Evolutionary conservation across 1,140 invertebrate genomes (phyloP), one percentile per base, ranked within the genome.

Genomic region (Piezodorus guildinii): DNA sequence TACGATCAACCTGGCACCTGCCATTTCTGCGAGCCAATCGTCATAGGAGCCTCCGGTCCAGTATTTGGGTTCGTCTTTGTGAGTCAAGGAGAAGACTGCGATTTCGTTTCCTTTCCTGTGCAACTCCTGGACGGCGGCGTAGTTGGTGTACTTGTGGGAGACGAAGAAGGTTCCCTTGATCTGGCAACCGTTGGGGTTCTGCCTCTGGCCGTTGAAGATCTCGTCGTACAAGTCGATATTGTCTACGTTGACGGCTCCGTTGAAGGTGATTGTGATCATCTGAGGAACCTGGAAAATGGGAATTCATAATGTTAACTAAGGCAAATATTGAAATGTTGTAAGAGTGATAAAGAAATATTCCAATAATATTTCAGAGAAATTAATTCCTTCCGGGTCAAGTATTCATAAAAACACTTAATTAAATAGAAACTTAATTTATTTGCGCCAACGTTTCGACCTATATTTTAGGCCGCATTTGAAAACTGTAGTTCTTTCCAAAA

Each of bases 61-160:
- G 77, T 93, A 93, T 68, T 88, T 83, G 9, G 89, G 88, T 69
- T 91, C 88, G 69, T 93, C 90, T 72, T 91, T 92, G 78, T 92
- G 90, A 0, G 92, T 97, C 30, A 98, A 79, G 4, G 93, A 96
- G 77, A 96, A 95, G 1, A 94, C 86, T 0, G 86, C 84, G 69
- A 97, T 95, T 77, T 98, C 95, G 72, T 96, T 91, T 39, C 94
- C 94, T 68, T 85, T 84, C 62, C 91, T 80, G 72, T 96, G 92
- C 60, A 97, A 80, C 76, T 94, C 92, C 76, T 91, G 71, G 1
- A 96, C 85, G 6, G 91, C 88, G 12, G 91, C 93, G 72, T 97
- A 97, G 75, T 97, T 96, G 58, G 90, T 92, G 75, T 94, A 96
- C 72, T 95, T 94, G 80, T 97, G 93, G 0, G 91, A 94, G 0